Conservation (phyloP, 2,113 vertebrate genomes). For the Ptilorrhoa leucosticta region DNA sequence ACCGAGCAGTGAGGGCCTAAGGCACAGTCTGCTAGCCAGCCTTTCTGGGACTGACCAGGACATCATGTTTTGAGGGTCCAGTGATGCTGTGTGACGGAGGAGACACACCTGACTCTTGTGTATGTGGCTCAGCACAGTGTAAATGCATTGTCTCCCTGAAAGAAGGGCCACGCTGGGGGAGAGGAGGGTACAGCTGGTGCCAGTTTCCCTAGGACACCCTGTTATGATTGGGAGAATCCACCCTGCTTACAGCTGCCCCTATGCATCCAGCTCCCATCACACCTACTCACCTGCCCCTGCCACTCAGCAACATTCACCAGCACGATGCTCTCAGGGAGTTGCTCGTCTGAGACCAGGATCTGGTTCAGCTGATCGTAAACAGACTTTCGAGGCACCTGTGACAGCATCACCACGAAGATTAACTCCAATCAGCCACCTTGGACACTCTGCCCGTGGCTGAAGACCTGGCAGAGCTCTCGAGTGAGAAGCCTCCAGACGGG, state of each 20-base stretch:
- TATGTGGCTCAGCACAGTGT: not conserved
- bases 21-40: not conserved
- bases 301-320: conserved; percentile 93
- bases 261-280: not conserved
- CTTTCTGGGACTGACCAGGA: not conserved
- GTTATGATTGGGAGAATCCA: not conserved
- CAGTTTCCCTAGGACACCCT: not conserved
- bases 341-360: conserved; percentile 87
- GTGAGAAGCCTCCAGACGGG: not conserved
- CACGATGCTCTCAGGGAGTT: conserved; percentile 93
- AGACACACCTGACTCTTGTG: not conserved
- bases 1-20: not conserved
- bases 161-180: accelerated
- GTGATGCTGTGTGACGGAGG: not conserved
- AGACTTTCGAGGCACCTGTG: conserved; percentile 79
- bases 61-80: not conserved
- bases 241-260: not conserved
- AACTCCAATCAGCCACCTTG: not conserved
- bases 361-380: conserved; percentile 88
- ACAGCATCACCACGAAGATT: not conserved
- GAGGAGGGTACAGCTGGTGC: not conserved
- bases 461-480: not conserved
- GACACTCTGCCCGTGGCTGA: not conserved
- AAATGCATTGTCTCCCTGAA: not conserved
- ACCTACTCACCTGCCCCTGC: conserved; percentile 90